A percentile compares a stretch with the other conserved stretches of the same genome.
phyloP scores from a whole-genome alignment of 1,140 invertebrate genomes.

The Philopotamus ludificatus region DNA sequence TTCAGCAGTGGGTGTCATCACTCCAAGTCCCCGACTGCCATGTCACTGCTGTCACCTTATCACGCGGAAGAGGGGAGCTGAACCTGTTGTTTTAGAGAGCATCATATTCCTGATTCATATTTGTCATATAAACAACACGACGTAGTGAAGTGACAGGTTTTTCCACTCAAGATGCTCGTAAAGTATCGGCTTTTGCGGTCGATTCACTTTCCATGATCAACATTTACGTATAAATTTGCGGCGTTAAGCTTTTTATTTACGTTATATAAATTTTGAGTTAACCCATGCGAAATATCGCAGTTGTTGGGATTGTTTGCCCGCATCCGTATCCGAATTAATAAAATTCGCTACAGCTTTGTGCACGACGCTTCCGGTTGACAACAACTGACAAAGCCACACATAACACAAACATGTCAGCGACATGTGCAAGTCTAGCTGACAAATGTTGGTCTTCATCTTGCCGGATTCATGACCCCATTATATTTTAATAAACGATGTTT shows the following conservation, averaged over 20 bases:
- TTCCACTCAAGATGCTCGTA: too few relatives aligned
- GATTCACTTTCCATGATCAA: too few relatives aligned
- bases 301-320: too few relatives aligned
- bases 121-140: too few relatives aligned
- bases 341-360: background rate
- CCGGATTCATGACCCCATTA: constrained; percentile 29
- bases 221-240: too few relatives aligned
- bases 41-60: background rate
- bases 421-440: constrained; percentile 22
- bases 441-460: constrained; percentile 22
- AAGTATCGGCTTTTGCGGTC: too few relatives aligned
- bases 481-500: constrained; percentile 27
- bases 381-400: background rate
- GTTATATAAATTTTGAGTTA: too few relatives aligned
- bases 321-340: too few relatives aligned
- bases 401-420: constrained; percentile 2
- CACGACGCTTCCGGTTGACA: background rate
- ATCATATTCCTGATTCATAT: background rate
- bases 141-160: too few relatives aligned
- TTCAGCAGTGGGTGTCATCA: background rate
- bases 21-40: background rate
- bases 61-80: background rate
- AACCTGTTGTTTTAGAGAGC: constrained; percentile 11
- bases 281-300: too few relatives aligned
- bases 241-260: too few relatives aligned